phyloP scores from a whole-genome alignment of 64 coral and sea anemone genomes.

The Acropora yongei region DNA sequence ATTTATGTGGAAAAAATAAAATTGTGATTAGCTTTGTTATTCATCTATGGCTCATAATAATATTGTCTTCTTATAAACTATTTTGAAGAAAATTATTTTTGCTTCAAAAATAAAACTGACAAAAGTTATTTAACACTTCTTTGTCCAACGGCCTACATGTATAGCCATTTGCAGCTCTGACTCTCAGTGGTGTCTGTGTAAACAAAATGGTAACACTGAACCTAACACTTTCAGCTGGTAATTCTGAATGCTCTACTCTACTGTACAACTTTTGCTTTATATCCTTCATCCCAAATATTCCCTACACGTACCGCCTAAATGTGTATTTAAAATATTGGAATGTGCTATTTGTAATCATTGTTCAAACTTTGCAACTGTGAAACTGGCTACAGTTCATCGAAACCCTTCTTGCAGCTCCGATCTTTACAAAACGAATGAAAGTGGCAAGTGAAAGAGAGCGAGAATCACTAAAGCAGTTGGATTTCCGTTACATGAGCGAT shows the following conservation, averaged over 20 bases:
- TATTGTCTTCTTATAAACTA: no score
- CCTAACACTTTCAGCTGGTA: not conserved
- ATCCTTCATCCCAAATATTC: not conserved
- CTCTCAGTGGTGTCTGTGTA: not conserved
- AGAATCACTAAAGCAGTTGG: not conserved
- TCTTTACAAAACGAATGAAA: slow-evolving; percentile 13
- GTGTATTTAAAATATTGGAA: not conserved
- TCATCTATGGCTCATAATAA: no score
- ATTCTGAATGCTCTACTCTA: not conserved
- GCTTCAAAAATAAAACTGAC: no score
- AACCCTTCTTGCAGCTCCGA: slow-evolving; percentile 20
- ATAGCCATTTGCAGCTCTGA: not conserved
- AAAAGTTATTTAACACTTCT: no score
- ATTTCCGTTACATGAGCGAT: slow-evolving; percentile 38
- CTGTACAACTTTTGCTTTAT: not conserved
- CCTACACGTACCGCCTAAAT: not conserved
- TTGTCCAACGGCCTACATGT: not conserved
- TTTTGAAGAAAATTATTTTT: no score
- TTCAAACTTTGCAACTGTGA: not conserved
- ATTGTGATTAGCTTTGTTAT: no score
- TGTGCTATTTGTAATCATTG: not conserved
- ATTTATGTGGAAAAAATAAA: no score
- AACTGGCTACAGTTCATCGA: not conserved
- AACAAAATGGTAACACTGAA: not conserved
- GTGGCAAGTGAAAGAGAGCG: not conserved